Evolutionary conservation across 2,113 vertebrate genomes (phyloP), one percentile per base, ranked within the genome.

Genomic region (Pollimyrus isidori): DNA sequence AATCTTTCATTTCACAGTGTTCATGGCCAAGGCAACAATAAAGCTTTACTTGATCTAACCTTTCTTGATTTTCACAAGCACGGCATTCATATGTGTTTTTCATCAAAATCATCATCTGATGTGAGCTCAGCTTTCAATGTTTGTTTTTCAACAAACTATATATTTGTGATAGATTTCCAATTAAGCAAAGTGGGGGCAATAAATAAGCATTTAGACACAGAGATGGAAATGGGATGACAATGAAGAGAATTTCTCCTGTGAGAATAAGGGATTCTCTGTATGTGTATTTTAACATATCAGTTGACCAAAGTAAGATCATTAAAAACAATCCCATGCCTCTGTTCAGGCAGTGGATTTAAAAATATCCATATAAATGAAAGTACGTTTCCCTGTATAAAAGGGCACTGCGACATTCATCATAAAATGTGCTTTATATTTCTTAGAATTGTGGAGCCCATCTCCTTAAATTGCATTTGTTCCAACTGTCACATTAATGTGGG

Each of bases 391-490:
- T 9, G 7, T 52, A 7, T 23, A 53, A 80, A 89, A 89, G 65
- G 52, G 30, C 49, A 56, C 19, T 53, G 23, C 80, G 23, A 53
- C 69, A 82, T 89, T 84, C 76, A 83, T 58, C 23, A 58, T 89
- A 35, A 84, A 89, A 84, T 39, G 23, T 85, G 35, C 35, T 89
- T 89, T 84, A 26, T 48, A 62, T 56, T 62, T 85, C 52, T 83
- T 58, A 62, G 76, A 85, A 89, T 85, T 58, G 88, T n/a, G 5
- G 53, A 35, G 88, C 73, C 15, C 76, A 35, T 89, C 76, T 53
- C 80, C n/a, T 90, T 91, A 94, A 93, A 94, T 93, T 91, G 92
- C 92, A 93, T 95, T 95, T 95, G 95, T 95, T 94, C 93, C 92
- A 90, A 92, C 93, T 93, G 95, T 95, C 94, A 92, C 93, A 92